Evolutionary conservation across 2,113 vertebrate genomes (phyloP).

Genomic region (Solea solea): DNA sequence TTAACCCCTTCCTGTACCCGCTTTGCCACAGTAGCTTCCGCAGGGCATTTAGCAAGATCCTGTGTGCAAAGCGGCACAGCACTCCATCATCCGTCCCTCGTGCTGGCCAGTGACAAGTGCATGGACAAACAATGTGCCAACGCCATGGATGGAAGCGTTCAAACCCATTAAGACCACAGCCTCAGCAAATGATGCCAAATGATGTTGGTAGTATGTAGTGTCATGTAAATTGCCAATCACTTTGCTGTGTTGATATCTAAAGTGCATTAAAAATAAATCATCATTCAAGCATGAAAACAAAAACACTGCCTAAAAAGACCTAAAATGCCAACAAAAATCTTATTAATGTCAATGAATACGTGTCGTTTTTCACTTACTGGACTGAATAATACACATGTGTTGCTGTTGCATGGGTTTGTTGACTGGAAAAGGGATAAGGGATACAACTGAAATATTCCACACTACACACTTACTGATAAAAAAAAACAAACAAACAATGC

Average conservation of each 20-base stretch:
- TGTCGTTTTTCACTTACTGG: no score
- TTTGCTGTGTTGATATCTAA: not conserved
- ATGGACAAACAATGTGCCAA: conserved; percentile 25
- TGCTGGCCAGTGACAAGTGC: conserved; percentile 46
- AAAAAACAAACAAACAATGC: no score
- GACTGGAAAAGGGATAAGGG: no score
- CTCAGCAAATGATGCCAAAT: conserved; percentile 8
- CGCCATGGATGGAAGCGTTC: conserved; percentile 9
- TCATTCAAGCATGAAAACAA: not conserved
- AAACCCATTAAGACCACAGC: conserved; percentile 9
- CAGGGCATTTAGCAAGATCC: conserved; percentile 82
- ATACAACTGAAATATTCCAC: no score
- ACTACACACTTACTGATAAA: no score
- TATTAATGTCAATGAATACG: no score
- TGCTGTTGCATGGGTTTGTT: no score
- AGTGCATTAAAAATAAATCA: not conserved
- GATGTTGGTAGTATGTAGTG: conserved; percentile 3
- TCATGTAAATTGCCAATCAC: not conserved
- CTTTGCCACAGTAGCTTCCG: conserved; percentile 87
- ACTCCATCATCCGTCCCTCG: conserved; percentile 60
- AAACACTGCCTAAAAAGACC: not conserved
- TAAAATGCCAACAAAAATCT: not conserved
- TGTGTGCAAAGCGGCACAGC: conserved; percentile 66
- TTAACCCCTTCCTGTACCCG: conserved; percentile 89
- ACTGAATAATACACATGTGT: no score